phyloP scores from a whole-genome alignment of 1,140 invertebrate species.

The Monomorium pharaonis region DNA sequence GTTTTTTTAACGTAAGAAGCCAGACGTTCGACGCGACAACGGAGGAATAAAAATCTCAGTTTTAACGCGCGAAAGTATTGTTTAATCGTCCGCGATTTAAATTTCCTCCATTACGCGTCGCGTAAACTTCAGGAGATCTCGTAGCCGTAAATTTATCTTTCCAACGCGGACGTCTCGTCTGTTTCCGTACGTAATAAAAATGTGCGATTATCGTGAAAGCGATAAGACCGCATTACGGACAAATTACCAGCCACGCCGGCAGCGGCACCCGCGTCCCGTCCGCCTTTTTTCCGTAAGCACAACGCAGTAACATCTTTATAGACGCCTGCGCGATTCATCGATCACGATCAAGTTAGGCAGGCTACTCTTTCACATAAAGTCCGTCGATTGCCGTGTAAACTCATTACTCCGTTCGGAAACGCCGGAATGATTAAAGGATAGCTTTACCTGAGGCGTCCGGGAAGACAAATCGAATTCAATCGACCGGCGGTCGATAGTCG shows the following conservation, averaged over 20 bases:
- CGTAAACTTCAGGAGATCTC: background rate
- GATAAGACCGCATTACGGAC: conserved; percentile 1
- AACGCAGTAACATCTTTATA: conserved; percentile 44
- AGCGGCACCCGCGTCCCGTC: no score
- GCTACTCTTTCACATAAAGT: conserved; percentile 37
- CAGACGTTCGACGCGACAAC: conserved; percentile 31
- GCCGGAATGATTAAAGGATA: conserved; percentile 67
- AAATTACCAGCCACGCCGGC: conserved; percentile 6
- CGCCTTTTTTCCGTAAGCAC: background rate
- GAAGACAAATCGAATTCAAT: conserved; percentile 71
- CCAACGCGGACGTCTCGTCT: background rate
- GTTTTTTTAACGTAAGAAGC: conserved; percentile 44
- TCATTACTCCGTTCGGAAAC: conserved; percentile 62
- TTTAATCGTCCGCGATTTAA: conserved; percentile 9
- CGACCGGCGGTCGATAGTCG: conserved; percentile 58
- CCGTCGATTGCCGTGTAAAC: conserved; percentile 63
- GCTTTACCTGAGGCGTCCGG: conserved; percentile 55
- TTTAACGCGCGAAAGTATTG: conserved; percentile 13
- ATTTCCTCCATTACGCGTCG: background rate
- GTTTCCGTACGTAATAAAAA: conserved; percentile 7
- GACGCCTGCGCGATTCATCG: conserved; percentile 47
- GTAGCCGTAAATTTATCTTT: background rate
- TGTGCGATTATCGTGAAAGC: background rate
- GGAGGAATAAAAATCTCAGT: conserved; percentile 9
- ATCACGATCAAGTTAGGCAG: conserved; percentile 66